These are phyloP conservation scores for Tolypeutes matacus DNA, from an alignment of 2,797 vertebrate species.

Conservation along the genomic window DNA sequence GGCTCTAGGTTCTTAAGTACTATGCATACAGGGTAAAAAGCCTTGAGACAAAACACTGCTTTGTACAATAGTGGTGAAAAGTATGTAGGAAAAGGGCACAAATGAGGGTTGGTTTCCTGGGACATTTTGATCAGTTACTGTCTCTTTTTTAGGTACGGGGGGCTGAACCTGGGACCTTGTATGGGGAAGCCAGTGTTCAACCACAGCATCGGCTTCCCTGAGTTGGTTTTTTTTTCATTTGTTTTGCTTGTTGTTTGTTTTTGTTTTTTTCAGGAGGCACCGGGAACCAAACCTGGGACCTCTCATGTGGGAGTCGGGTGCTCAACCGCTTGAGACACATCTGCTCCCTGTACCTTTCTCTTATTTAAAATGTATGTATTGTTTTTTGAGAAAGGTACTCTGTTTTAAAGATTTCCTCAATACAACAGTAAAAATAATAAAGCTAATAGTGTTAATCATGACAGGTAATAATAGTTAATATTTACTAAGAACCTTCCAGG, in stretches of 20 bases:
- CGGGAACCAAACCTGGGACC: no score
- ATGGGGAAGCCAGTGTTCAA: no score
- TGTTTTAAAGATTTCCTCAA: conserved; percentile 13
- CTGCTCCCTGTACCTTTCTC: not conserved
- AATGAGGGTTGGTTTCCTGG: conserved; percentile 42
- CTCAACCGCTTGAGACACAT: no score
- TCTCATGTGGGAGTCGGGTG: no score
- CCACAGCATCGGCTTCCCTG: no score
- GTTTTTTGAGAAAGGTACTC: conserved; percentile 19
- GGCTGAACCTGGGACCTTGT: no score
- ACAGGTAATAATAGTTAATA: not conserved
- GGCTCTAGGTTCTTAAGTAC: not conserved
- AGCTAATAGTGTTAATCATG: not conserved
- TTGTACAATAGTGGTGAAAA: rapidly evolving
- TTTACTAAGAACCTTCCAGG: not conserved
- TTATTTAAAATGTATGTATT: not conserved
- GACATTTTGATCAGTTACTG: not conserved
- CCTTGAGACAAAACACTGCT: conserved; percentile 43
- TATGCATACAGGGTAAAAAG: not conserved
- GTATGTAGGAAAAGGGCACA: not conserved
- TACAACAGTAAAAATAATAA: not conserved
- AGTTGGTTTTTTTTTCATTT: no score
- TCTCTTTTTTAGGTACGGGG: no score
- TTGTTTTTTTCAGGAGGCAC: no score
- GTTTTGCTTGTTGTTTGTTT: no score